Conservation (phyloP, 2,888 invertebrate genomes). For the Pemphredon lugubris region DNA sequence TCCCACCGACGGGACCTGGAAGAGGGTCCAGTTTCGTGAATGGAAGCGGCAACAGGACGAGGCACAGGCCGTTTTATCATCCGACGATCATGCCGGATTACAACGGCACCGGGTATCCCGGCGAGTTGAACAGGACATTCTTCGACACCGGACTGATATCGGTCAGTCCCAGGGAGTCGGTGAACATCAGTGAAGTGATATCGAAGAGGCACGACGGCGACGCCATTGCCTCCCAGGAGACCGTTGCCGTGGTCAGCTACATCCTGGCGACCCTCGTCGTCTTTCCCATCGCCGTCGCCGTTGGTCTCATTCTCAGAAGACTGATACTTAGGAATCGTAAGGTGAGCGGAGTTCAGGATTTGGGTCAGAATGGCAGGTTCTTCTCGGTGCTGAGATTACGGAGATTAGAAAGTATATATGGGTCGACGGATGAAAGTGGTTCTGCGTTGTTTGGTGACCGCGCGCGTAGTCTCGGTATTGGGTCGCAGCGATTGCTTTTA, state of each 20-base stretch:
- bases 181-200: conserved; percentile 78
- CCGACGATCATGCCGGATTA: conserved; percentile 70
- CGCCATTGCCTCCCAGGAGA: conserved; percentile 77
- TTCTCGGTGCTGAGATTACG: background rate
- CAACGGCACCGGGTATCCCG: conserved; percentile 65
- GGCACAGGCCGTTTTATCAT: conserved; percentile 68
- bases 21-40: conserved; percentile 39
- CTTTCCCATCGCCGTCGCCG: conserved; percentile 80
- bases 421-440: conserved; percentile 49
- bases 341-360: conserved; percentile 65
- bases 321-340: conserved; percentile 81
- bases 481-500: conserved; percentile 18
- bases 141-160: conserved; percentile 71
- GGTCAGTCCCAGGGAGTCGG: conserved; percentile 70
- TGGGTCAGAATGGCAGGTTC: background rate
- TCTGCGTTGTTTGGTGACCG: conserved; percentile 14
- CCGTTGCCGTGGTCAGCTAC: conserved; percentile 80
- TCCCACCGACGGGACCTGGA: conserved; percentile 35
- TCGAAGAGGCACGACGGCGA: conserved; percentile 78
- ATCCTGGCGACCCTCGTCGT: conserved; percentile 80
- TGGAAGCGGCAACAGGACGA: conserved; percentile 60
- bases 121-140: conserved; percentile 68
- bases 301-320: conserved; percentile 80
- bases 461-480: conserved; percentile 18
- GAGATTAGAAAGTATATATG: conserved; percentile 54